These are phyloP conservation scores for Caenorhabditis briggsae DNA, from an alignment of 1,140 invertebrate species.

Conservation along the genomic window DNA sequence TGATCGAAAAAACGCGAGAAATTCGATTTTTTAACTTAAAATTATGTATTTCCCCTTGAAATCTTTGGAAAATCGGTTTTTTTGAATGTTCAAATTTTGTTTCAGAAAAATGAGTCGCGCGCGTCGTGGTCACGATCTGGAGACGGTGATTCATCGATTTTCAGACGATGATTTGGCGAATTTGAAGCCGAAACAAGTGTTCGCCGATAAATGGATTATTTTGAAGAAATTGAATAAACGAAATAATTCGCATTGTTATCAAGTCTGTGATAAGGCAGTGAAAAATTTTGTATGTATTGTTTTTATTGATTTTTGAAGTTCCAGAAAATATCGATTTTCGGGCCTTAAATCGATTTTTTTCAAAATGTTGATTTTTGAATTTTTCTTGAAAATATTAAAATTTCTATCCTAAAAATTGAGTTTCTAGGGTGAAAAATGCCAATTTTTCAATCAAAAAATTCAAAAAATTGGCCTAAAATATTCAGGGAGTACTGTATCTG, in stretches of 20 bases:
- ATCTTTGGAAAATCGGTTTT: not conserved
- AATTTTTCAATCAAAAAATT: no score
- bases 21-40: not conserved
- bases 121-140: slow-evolving; percentile 8
- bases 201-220: slow-evolving; percentile 30
- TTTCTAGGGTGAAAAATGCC: no score
- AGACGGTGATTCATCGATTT: not conserved
- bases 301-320: no score
- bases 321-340: not conserved
- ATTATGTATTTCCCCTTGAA: not conserved
- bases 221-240: slow-evolving; percentile 6
- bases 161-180: slow-evolving; percentile 3
- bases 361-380: not conserved
- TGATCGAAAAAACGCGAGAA: no score
- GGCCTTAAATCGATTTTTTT: not conserved
- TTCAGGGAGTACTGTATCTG: slow-evolving; percentile 28
- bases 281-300: not conserved
- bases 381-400: no score
- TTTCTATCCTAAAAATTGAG: no score
- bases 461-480: no score
- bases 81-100: no score
- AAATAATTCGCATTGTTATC: not conserved
- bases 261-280: not conserved
- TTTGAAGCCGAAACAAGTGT: not conserved
- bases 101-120: not conserved